phyloP scores from a whole-genome alignment of 1,140 invertebrate genomes.

The Euglossa dilemma region DNA sequence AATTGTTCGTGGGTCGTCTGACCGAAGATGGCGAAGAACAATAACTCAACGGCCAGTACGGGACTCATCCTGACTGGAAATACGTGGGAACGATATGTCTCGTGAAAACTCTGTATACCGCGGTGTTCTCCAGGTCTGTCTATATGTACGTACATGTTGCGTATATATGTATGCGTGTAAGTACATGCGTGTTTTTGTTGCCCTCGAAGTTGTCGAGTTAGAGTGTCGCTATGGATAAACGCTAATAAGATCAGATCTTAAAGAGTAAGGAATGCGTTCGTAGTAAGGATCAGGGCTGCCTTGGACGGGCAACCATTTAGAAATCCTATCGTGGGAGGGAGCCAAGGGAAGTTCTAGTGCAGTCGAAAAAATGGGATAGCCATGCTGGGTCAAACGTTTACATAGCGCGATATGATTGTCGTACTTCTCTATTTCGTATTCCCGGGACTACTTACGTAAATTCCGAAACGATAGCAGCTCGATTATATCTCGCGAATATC shows the following conservation, averaged over 20 bases:
- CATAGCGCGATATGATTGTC: not conserved
- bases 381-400: conserved; percentile 32
- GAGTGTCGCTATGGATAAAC: conserved; percentile 16
- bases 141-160: conserved; percentile 16
- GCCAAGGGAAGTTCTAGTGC: not conserved
- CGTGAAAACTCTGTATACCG: conserved; percentile 44
- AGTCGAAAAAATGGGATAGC: not conserved
- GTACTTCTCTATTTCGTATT: conserved; percentile 5
- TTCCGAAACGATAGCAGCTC: not conserved
- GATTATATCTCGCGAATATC: not conserved
- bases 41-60: conserved; percentile 95
- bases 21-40: conserved; percentile 99
- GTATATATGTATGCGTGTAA: conserved; percentile 16
- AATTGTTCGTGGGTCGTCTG: conserved; percentile 94
- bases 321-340: not conserved
- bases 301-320: too few species aligned
- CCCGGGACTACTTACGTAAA: conserved; percentile 43
- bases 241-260: conserved; percentile 1
- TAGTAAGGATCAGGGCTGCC: not conserved
- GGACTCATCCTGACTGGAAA: conserved; percentile 94
- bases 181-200: conserved; percentile 9
- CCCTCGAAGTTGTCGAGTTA: not conserved
- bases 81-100: conserved; percentile 82
- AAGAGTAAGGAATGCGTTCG: conserved; percentile 14
- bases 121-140: conserved; percentile 41